Evolutionary conservation across 2,888 invertebrate genomes (phyloP).

Genomic region (Clivina fossor): DNA sequence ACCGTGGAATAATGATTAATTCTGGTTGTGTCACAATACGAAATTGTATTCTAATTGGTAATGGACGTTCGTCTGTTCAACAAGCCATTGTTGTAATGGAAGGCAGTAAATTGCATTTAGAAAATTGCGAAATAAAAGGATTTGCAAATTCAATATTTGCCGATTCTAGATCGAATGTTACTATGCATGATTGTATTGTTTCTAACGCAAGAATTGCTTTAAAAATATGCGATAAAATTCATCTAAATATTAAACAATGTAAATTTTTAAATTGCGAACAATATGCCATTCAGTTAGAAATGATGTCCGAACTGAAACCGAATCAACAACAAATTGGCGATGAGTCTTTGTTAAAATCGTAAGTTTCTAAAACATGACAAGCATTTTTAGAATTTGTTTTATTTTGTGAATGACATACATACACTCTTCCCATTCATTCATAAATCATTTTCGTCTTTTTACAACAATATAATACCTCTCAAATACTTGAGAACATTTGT

Average conservation of each 20-base stretch:
- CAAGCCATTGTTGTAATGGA: conserved; percentile 59
- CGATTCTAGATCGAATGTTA: background rate
- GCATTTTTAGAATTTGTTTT: no score
- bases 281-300: conserved; percentile 58
- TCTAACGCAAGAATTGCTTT: conserved; percentile 3
- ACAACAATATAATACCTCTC: no score
- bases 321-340: conserved; percentile 41
- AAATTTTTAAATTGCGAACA: conserved; percentile 51
- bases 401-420: no score
- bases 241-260: conserved; percentile 4
- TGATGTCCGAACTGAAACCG: conserved; percentile 47
- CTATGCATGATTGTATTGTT: conserved; percentile 8
- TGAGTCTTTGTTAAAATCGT: conserved; percentile 48
- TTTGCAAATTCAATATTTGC: conserved; percentile 45
- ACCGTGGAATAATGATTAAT: conserved; percentile 57
- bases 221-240: conserved; percentile 3
- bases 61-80: conserved; percentile 56
- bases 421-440: no score
- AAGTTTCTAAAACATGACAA: no score
- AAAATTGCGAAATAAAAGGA: conserved; percentile 55
- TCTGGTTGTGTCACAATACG: conserved; percentile 55
- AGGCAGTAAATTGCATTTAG: conserved; percentile 52
- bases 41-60: conserved; percentile 57
- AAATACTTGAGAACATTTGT: no score
- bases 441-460: no score